Percentiles rank a stretch among this genome's conserved stretches.
phyloP scores from a whole-genome alignment of 1,140 invertebrate genomes.

The Batillaria attramentaria region DNA sequence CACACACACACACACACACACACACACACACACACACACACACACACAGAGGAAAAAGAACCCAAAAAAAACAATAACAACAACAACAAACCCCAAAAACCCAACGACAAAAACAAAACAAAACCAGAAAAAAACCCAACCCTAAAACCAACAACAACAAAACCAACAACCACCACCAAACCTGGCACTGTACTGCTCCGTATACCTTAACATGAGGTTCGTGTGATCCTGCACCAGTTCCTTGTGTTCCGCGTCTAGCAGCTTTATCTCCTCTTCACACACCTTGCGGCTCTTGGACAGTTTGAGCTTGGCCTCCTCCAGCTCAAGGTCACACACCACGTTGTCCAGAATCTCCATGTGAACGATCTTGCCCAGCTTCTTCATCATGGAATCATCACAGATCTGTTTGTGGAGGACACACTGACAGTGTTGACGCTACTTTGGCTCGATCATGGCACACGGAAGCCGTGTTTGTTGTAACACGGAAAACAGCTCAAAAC shows the following conservation, averaged over 20 bases:
- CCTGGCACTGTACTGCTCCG: no score
- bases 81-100: no score
- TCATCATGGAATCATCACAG: conserved; percentile 10
- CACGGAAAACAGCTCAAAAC: background rate
- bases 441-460: background rate
- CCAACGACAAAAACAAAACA: no score
- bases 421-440: background rate
- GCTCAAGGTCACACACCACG: conserved; percentile 19
- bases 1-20: no score
- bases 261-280: background rate
- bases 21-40: no score
- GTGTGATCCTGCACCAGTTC: background rate
- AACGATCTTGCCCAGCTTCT: conserved; percentile 17
- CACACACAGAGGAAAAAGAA: no score
- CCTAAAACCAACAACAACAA: no score
- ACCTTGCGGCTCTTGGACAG: background rate
- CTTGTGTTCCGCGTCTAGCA: background rate
- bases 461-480: background rate
- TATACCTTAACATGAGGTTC: no score
- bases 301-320: background rate
- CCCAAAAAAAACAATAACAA: no score
- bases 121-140: no score
- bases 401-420: background rate
- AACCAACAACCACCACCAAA: no score
- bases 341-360: conserved; percentile 14